Base-by-base conservation (phyloP, 2,113 vertebrate species). In the Amblyornis subalaris region DNA sequence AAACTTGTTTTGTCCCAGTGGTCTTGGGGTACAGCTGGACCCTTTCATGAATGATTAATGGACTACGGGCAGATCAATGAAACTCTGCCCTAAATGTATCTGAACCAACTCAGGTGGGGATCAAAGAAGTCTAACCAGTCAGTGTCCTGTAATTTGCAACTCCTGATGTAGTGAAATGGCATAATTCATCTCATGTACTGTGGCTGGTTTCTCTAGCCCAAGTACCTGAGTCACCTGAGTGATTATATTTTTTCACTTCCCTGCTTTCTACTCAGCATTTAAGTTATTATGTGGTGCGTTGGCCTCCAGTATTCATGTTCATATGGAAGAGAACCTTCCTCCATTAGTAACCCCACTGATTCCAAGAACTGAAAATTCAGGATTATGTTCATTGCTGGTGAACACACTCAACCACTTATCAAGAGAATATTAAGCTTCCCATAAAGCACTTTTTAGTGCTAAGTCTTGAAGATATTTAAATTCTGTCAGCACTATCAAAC, bases 1-100 rank as follows among this genome's bases (percentile, higher is more conserved):
- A 97, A 95, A 95, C 67, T 87, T 96, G 82, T 94, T 97, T 97
- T 96, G 80, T 96, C 76, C 96, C 89, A 33, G 50, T 60, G 93
- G 76, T 96, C 85, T 92, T 93, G 94, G 69, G 81, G 71, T 93
- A 89, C 74, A 92, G 40, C 65, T 93, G 83, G 80, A 93, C 69
- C 87, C 85, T 91, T 95, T 87, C 78, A 70, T 94, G 93, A 97
- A 94, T 96, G 94, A 95, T 67, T 96, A 96, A 97, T 86, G 93
- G 93, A 87, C 80, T 95, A 65, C 26, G 64, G 65, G 64, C 72
- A 96, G 93, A 96, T 94, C 94, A 89, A 48, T 93, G 86, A 94
- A 94, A 86, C 24, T 71, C 82, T 80, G 88, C 88, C 70, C 76
- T 95, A 89, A 94, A 94, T 77, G 44, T 91, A 93, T 96, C 85